Conservation (phyloP, 2,888 invertebrate genomes). For the Oxystoma pomonae region DNA sequence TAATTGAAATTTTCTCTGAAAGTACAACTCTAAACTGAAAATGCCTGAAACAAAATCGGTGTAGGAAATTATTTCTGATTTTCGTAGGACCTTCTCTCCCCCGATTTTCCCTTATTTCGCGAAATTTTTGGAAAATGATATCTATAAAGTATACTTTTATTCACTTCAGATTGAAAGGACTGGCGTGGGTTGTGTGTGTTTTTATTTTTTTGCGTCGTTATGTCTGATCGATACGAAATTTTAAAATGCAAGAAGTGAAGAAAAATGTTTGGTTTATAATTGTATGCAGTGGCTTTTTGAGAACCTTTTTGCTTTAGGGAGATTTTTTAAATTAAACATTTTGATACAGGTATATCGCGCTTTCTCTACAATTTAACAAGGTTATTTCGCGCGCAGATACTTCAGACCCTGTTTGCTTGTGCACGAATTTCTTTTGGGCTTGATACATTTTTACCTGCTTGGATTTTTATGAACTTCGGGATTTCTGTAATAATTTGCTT, state of each 20-base stretch:
- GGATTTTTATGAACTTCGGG: too few species aligned
- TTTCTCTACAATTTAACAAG: neutral
- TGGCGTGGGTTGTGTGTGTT: slow-evolving; percentile 23
- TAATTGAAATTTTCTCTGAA: slow-evolving; percentile 53
- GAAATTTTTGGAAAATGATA: slow-evolving; percentile 27
- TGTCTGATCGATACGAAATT: neutral
- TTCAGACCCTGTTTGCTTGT: neutral
- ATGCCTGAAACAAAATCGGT: slow-evolving; percentile 52
- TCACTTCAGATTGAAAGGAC: slow-evolving; percentile 22
- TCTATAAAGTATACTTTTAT: slow-evolving; percentile 17
- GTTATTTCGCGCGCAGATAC: neutral
- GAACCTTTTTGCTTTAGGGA: neutral
- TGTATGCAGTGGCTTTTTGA: neutral
- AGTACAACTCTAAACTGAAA: slow-evolving; percentile 45
- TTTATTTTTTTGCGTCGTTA: slow-evolving; percentile 15
- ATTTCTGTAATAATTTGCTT: too few species aligned
- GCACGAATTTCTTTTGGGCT: too few species aligned
- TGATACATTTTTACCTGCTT: too few species aligned
- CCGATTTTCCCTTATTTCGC: slow-evolving; percentile 38
- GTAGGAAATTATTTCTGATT: slow-evolving; percentile 47
- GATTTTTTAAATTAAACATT: neutral
- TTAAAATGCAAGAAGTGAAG: neutral
- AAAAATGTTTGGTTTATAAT: neutral
- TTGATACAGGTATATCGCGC: too few species aligned
- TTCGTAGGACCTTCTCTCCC: slow-evolving; percentile 44